Conservation (phyloP, 1,140 invertebrate species). For the Bombus pascuorum region DNA sequence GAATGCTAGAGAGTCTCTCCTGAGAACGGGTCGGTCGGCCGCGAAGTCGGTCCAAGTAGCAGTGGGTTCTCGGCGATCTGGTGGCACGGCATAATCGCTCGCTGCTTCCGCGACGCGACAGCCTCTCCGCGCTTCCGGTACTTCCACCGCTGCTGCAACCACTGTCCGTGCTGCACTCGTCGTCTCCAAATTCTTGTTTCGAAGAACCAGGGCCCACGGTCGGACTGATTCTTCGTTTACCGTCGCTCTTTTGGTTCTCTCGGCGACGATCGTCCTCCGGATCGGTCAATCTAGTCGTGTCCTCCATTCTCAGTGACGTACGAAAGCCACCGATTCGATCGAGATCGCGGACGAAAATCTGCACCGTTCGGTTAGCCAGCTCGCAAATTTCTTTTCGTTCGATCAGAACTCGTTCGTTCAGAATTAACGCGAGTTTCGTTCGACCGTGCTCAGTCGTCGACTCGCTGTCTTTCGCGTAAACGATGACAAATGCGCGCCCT, state of each 20-base stretch:
- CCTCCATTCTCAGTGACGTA: constrained; percentile 65
- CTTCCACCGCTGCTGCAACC: constrained; percentile 78
- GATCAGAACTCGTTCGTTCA: too few species aligned
- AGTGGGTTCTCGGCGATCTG: constrained; percentile 60
- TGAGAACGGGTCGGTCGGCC: constrained; percentile 66
- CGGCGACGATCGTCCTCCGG: constrained; percentile 20
- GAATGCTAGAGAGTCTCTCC: constrained; percentile 67
- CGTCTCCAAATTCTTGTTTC: constrained; percentile 67
- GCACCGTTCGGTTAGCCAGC: neutral
- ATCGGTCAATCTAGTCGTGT: constrained; percentile 68
- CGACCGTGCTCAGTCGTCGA: too few species aligned
- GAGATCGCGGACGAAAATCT: neutral
- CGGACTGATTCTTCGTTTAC: neutral
- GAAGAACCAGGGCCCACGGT: neutral
- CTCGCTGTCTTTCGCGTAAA: too few species aligned
- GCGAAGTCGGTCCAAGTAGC: constrained; percentile 67
- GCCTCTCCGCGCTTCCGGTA: constrained; percentile 72
- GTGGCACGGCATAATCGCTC: constrained; percentile 67
- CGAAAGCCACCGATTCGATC: neutral
- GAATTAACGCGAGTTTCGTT: too few species aligned
- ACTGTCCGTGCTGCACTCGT: constrained; percentile 78
- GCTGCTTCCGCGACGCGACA: constrained; percentile 70
- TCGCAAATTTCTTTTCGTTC: neutral
- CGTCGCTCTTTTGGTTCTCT: neutral
- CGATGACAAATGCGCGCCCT: neutral